Percentiles rank a stretch among this genome's conserved stretches.
Conservation (phyloP, 2,113 vertebrate species). For the Chaetodon auriga region DNA sequence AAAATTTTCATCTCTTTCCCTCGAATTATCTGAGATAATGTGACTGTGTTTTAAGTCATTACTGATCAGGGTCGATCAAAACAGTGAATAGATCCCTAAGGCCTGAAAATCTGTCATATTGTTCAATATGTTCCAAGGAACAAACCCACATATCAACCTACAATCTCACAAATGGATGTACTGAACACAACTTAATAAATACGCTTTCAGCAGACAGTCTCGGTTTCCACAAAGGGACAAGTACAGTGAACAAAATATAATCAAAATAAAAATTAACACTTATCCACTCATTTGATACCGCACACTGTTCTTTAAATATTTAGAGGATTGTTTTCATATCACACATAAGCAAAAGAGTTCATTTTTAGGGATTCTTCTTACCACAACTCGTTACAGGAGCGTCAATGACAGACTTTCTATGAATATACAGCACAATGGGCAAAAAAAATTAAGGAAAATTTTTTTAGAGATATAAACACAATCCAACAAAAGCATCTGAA, state of each 20-base stretch:
- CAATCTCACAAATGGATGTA: not conserved
- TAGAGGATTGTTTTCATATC: not conserved
- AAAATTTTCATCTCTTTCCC: not conserved
- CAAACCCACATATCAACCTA: not conserved
- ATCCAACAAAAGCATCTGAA: slow-evolving; percentile 4
- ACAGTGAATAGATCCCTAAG: not conserved
- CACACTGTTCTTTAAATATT: slow-evolving; percentile 1
- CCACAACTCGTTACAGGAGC: slow-evolving; percentile 26
- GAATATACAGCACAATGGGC: not conserved
- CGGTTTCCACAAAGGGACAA: slow-evolving; percentile 21
- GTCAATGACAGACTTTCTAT: slow-evolving; percentile 2
- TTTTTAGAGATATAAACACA: slow-evolving; percentile 36
- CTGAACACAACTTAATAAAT: slow-evolving; percentile 28
- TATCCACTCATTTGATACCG: slow-evolving; percentile 4
- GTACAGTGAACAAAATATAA: slow-evolving; percentile 21
- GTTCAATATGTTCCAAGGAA: not conserved
- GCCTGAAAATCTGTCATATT: not conserved
- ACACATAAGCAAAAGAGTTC: slow-evolving; percentile 1
- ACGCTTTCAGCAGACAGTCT: slow-evolving; percentile 8
- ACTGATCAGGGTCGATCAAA: not conserved
- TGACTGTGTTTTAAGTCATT: not conserved
- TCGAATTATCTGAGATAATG: not conserved
- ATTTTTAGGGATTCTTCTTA: slow-evolving; percentile 10
- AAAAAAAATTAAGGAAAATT: slow-evolving; percentile 1
- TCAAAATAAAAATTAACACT: not conserved